Base-by-base conservation (phyloP, 2,113 vertebrate species). In the Colossoma macropomum region DNA sequence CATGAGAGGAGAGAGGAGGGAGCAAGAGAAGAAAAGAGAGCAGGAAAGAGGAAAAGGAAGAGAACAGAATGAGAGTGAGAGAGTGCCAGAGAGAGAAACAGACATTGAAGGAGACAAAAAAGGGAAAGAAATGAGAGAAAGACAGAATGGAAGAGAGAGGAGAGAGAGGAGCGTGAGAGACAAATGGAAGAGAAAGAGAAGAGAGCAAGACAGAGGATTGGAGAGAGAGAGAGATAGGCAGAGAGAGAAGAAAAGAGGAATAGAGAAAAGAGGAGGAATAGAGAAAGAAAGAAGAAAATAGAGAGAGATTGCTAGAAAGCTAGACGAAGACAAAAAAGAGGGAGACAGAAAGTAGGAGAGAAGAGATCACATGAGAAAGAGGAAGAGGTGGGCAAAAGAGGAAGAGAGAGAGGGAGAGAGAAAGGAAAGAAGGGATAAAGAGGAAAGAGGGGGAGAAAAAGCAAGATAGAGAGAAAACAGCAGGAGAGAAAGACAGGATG, bases 381-480 rank as follows among this genome's bases (percentile, higher is more conserved):
- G n/a, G n/a, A n/a, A n/a, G n/a, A n/a, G n/a, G n/a, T n/a, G n/a
- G n/a, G n/a, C 0, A 56, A 6, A 23, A 0, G 23, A 7, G 23
- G 54, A 56, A 21, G 23, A 5, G 0, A 8, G 19, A 23, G 17
- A 8, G 54, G 6, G 54, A 56, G 2, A 23, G 54, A 56, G 54
- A 17, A 17, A 52, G 50, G 3, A 15, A 17, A 0, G n/a, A n/a
- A n/a, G n/a, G n/a, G n/a, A n/a, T n/a, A 17, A 15, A 17, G 4
- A 52, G 15, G 17, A 15, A 17, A 1, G 17, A 15, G 3, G 19
- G 1, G 17, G 16, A 56, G 52, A 21, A 21, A 21, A 21, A 2
- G 17, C 1, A 2, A 5, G 17, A 21, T 1, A 2, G 6, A 7
- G 6, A 3, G 1, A 21, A 21, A n/a, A n/a, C n/a, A n/a, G n/a